These are phyloP conservation scores for Brachionus paranguensis DNA, from an alignment of 1,140 invertebrate genomes.

Conservation along the genomic window DNA sequence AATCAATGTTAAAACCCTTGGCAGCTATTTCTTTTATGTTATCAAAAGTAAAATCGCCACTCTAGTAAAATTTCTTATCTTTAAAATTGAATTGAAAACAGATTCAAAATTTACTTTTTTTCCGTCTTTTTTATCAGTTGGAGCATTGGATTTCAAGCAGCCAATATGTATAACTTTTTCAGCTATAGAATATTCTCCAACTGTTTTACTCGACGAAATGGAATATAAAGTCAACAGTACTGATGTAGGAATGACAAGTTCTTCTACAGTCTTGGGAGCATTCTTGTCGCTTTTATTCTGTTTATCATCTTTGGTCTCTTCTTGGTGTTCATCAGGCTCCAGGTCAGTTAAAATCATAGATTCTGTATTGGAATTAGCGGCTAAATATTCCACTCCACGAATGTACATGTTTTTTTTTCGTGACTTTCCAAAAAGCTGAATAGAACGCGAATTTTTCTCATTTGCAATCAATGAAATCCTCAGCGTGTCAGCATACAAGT, in stretches of 20 bases:
- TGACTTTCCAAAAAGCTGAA: conserved; percentile 43
- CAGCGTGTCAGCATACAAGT: conserved; percentile 51
- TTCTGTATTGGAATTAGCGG: neutral
- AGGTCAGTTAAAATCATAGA: neutral
- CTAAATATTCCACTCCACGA: conserved; percentile 34
- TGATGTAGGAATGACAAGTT: neutral
- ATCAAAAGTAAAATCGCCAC: conserved; percentile 54
- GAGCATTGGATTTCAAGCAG: conserved; percentile 11
- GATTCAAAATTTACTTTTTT: neutral
- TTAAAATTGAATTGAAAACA: neutral
- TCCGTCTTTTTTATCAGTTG: conserved; percentile 15
- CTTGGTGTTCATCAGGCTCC: neutral
- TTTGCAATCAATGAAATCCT: conserved; percentile 46
- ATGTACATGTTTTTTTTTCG: conserved; percentile 37
- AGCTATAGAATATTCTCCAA: conserved; percentile 20
- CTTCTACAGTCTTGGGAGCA: neutral
- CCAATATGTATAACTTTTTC: conserved; percentile 23
- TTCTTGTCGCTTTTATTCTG: neutral
- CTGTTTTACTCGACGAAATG: neutral
- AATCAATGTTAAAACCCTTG: conserved; percentile 52
- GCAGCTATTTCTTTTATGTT: conserved; percentile 46
- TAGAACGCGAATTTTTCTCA: neutral
- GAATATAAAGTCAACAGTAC: conserved; percentile 12
- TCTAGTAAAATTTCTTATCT: conserved; percentile 45
- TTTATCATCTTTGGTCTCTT: neutral